phyloP scores from a whole-genome alignment of 2,888 invertebrate species.

The Aphodius granarius region DNA sequence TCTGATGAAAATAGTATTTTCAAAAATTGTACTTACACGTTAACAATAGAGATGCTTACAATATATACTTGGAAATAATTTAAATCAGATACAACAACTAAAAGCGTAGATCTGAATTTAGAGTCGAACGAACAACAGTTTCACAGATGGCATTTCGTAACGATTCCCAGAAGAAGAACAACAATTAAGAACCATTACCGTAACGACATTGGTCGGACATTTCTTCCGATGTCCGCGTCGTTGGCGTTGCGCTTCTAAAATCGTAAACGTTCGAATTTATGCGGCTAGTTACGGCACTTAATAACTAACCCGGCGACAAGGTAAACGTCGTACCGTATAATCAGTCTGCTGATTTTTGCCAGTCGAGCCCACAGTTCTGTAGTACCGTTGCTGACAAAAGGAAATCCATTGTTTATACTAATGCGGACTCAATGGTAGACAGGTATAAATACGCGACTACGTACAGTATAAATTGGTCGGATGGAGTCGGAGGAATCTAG shows the following conservation, averaged over 20 bases:
- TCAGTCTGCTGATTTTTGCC: not conserved
- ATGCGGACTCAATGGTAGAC: slow-evolving; percentile 3
- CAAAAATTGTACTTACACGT: no score
- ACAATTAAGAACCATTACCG: not conserved
- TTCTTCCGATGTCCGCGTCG: not conserved
- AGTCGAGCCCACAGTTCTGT: not conserved
- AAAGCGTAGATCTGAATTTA: no score
- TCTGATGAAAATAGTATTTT: no score
- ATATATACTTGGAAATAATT: no score
- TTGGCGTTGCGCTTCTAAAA: not conserved
- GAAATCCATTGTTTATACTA: slow-evolving; percentile 1
- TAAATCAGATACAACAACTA: no score
- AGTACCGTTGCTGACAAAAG: not conserved
- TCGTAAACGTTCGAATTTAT: not conserved
- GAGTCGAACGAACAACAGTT: no score
- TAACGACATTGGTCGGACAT: not conserved
- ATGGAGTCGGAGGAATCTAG: not conserved
- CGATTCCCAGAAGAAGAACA: not conserved
- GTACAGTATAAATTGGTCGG: slow-evolving; percentile 3
- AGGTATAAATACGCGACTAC: not conserved
- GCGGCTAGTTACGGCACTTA: not conserved
- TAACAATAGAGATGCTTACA: no score
- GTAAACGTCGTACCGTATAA: not conserved
- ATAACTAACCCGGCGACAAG: not conserved
- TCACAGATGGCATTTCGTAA: not conserved